Base-by-base conservation (phyloP, 2,797 vertebrate species). In the Catharus ustulatus region DNA sequence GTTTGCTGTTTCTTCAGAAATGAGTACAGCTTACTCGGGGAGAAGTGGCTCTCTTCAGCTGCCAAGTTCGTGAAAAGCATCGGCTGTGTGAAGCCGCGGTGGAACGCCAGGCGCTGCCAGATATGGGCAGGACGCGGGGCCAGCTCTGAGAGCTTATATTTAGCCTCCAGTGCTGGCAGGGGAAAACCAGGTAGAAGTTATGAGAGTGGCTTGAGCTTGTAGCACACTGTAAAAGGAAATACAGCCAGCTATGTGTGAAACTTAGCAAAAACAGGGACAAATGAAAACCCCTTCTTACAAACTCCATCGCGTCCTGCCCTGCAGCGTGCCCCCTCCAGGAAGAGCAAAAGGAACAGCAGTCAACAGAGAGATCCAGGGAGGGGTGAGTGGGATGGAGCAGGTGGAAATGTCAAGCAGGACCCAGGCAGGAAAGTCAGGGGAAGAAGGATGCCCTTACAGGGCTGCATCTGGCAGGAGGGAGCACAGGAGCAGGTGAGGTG, bases 1-100 rank as follows among this genome's bases (percentile, higher is more conserved):
- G 89, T 69, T 93, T 94, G 86, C 61, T 92, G 34, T 85, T 83
- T 82, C 89, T 92, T 62, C 77, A 78, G 93, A 93, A 92, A 81
- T 64, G 86, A 84, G 58, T 87, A 34, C 90, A 42, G 92, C 63
- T 95, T 66, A 20, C 86, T 86, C 8, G 3, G 86, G 85, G 91
- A 74, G 89, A 89, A 87, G 85, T 57, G 16, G 48, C 84, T 74
- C 57, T 86, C 89, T 86, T 58, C 69, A 63, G 72, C 81, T 76
- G 86, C 94, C 91, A 93, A 84, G 84, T 95, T 87, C 45, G 38
- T 95, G 94, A 91, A 94, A 95, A 93, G 91, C 77, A 74, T 46
- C 8, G 6, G 92, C 92, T 76, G 54, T 64, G 86, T 57, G 90
- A 69, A 88, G 19, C 58, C 11, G 4, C 13, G 1, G 42, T 75